Percentiles rank a stretch among this genome's conserved stretches.
Evolutionary conservation across 1,140 invertebrate genomes (phyloP).

Genomic region (Sycobia sp.): DNA sequence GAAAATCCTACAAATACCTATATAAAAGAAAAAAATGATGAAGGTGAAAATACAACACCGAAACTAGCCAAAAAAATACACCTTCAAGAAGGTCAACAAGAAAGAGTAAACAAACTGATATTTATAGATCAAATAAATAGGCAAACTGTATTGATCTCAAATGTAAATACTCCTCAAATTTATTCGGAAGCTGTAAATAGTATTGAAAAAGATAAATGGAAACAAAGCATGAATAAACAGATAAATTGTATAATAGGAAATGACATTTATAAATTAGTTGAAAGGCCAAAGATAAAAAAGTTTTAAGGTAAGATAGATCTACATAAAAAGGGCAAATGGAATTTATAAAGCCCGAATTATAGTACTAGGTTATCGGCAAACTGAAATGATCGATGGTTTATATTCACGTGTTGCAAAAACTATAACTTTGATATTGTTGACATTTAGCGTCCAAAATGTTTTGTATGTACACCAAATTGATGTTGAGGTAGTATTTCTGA

Average conservation of each 20-base stretch:
- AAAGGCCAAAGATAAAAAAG: constrained; percentile 32
- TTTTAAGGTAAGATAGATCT: constrained; percentile 35
- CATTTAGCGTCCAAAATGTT: no score
- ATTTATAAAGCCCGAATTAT: no score
- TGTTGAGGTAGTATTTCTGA: no score
- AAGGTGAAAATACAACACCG: constrained; percentile 21
- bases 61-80: constrained; percentile 12
- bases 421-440: no score
- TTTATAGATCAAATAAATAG: constrained; percentile 15
- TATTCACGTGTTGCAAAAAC: no score
- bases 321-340: constrained; percentile 36
- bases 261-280: constrained; percentile 37
- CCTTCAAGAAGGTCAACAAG: no score
- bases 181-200: constrained; percentile 19
- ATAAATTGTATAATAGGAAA: constrained; percentile 32
- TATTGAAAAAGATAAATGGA: constrained; percentile 12
- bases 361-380: constrained; percentile 40
- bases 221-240: constrained; percentile 27
- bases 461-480: no score
- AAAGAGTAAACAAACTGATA: not conserved
- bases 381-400: constrained; percentile 27
- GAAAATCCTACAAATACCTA: not conserved
- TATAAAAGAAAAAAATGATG: constrained; percentile 25
- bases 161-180: not conserved
- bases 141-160: constrained; percentile 20